Percentiles rank a stretch among this genome's conserved stretches.
Evolutionary conservation across 1,140 invertebrate species (phyloP).

Genomic region (Apis laboriosa): DNA sequence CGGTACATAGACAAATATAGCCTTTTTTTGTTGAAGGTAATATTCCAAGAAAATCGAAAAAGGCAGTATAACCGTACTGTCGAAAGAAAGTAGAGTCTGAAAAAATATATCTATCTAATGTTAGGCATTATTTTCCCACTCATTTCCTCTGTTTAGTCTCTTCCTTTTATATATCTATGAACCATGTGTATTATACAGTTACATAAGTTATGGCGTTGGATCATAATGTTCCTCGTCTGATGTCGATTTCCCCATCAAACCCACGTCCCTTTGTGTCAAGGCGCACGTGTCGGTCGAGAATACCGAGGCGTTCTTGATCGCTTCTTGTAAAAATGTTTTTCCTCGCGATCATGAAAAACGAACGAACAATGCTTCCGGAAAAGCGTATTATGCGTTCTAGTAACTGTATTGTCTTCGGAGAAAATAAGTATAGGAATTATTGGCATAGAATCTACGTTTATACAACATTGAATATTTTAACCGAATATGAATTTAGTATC

Average conservation of each 20-base stretch:
- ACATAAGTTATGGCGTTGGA: slow-evolving; percentile 35
- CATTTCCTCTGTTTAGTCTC: no score
- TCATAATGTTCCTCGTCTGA: not conserved
- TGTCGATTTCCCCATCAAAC: slow-evolving; percentile 44
- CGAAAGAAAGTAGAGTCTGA: no score
- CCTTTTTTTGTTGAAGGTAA: no score
- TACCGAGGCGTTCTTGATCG: slow-evolving; percentile 30
- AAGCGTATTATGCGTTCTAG: not conserved
- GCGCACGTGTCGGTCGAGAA: slow-evolving; percentile 26
- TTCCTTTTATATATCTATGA: not conserved
- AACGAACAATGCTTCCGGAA: not conserved
- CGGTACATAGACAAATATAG: not conserved
- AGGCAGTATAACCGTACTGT: not conserved
- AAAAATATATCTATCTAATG: not conserved
- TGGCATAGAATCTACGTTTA: not conserved
- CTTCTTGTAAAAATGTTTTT: not conserved
- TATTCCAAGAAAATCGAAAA: not conserved
- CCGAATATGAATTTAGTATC: no score
- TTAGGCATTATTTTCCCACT: not conserved
- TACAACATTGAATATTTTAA: not conserved
- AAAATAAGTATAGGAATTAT: not conserved
- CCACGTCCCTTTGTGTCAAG: slow-evolving; percentile 54
- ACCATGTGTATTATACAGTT: slow-evolving; percentile 10
- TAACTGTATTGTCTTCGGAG: not conserved
- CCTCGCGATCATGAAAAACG: not conserved